phyloP scores from a whole-genome alignment of 1,140 invertebrate species.

The Chrysoperla carnea region DNA sequence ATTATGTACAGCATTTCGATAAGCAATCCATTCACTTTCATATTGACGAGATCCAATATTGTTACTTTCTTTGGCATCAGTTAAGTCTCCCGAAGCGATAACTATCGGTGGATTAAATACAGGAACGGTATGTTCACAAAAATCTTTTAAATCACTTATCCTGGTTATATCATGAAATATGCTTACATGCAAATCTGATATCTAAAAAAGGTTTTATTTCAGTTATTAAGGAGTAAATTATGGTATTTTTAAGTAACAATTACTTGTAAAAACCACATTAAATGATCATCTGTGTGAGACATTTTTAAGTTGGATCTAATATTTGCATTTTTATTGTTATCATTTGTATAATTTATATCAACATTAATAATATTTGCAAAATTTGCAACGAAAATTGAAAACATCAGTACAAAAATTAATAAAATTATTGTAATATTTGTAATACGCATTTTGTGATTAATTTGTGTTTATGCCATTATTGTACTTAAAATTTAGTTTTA shows the following conservation, averaged over 20 bases:
- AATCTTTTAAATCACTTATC: slow-evolving; percentile 59
- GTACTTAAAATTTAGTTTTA: too few species aligned
- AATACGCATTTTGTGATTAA: slow-evolving; percentile 24
- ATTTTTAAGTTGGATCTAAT: slow-evolving; percentile 27
- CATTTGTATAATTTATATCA: slow-evolving; percentile 10
- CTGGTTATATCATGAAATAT: slow-evolving; percentile 59
- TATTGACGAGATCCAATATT: slow-evolving; percentile 67
- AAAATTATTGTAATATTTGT: slow-evolving; percentile 25
- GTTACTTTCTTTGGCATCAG: slow-evolving; percentile 69
- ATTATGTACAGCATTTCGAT: slow-evolving; percentile 51
- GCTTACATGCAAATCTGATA: slow-evolving; percentile 81
- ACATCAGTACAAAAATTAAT: slow-evolving; percentile 27
- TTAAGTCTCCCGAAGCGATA: slow-evolving; percentile 73
- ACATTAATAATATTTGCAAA: slow-evolving; percentile 32
- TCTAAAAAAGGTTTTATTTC: slow-evolving; percentile 31
- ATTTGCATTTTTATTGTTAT: not conserved
- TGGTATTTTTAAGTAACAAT: slow-evolving; percentile 9
- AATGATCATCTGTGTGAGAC: slow-evolving; percentile 30
- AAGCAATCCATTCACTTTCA: slow-evolving; percentile 69
- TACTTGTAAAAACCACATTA: slow-evolving; percentile 66
- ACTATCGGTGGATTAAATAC: slow-evolving; percentile 64
- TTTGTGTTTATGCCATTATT: too few species aligned
- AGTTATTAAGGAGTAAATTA: slow-evolving; percentile 3
- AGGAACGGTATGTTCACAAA: slow-evolving; percentile 58
- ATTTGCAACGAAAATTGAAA: slow-evolving; percentile 34